Conservation (phyloP, 2,113 vertebrate species). For the Mesembrinibis cayennensis region DNA sequence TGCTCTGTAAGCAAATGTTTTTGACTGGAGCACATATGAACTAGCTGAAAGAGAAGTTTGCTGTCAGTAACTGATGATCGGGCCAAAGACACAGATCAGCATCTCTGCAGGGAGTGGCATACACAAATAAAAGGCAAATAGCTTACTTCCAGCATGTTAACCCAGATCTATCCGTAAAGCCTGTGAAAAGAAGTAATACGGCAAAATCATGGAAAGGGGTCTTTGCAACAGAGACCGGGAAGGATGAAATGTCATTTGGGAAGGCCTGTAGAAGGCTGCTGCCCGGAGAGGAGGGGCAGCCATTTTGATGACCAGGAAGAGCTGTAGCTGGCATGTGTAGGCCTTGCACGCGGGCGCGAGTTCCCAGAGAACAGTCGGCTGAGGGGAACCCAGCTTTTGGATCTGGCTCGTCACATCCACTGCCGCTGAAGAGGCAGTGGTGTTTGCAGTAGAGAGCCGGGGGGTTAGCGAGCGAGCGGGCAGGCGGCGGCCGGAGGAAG, state of each 20-base stretch:
- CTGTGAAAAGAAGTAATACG: neutral
- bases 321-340: rapidly evolving
- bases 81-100: neutral
- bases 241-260: neutral
- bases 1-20: neutral
- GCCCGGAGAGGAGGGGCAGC: neutral
- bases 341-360: rapidly evolving
- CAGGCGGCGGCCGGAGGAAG: rapidly evolving
- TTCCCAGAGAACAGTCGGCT: neutral
- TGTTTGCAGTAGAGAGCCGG: rapidly evolving
- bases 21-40: neutral
- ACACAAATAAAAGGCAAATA: neutral
- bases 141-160: neutral
- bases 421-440: no score
- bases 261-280: neutral
- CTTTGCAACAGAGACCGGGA: rapidly evolving
- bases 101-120: neutral
- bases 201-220: rapidly evolving
- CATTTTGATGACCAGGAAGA: neutral
- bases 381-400: neutral
- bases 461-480: no score
- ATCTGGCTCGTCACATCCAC: neutral
- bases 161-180: neutral
- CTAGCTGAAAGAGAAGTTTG: neutral
- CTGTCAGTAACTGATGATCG: neutral